Conservation (phyloP, 2,888 invertebrate genomes). For the Lasioglossum calceatum region DNA sequence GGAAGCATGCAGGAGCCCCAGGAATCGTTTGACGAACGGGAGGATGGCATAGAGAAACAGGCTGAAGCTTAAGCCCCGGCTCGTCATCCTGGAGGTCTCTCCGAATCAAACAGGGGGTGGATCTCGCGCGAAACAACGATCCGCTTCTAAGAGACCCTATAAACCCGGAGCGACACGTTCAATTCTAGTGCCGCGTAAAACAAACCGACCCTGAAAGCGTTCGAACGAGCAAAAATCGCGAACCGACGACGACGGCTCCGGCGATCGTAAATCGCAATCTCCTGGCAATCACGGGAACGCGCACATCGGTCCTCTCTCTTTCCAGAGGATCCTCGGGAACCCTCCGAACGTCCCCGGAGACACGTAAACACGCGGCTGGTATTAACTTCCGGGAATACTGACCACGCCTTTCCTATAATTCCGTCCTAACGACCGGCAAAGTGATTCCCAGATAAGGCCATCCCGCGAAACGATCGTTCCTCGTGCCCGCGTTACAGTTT, state of each 20-base stretch:
- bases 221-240: conserved; percentile 36
- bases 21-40: conserved; percentile 3
- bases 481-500: too few relatives aligned
- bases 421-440: conserved; percentile 12
- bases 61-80: neutral
- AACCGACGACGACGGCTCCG: neutral
- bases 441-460: conserved; percentile 45
- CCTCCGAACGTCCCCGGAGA: neutral
- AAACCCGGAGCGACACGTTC: conserved; percentile 28
- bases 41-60: neutral
- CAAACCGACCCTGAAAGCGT: neutral
- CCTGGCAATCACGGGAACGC: conserved; percentile 25
- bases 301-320: neutral
- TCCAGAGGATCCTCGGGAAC: neutral
- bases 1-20: neutral
- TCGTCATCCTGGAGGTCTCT: neutral
- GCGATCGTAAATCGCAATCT: conserved; percentile 46
- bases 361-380: conserved; percentile 14
- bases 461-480: neutral
- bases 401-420: conserved; percentile 32
- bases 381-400: conserved; percentile 15
- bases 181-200: conserved; percentile 26
- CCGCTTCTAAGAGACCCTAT: neutral
- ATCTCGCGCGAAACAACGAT: conserved; percentile 14
- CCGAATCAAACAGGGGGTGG: conserved; percentile 8